These are phyloP conservation scores for Carlito syrichta DNA, from an alignment of 2,113 vertebrate genomes.

Conservation along the genomic window DNA sequence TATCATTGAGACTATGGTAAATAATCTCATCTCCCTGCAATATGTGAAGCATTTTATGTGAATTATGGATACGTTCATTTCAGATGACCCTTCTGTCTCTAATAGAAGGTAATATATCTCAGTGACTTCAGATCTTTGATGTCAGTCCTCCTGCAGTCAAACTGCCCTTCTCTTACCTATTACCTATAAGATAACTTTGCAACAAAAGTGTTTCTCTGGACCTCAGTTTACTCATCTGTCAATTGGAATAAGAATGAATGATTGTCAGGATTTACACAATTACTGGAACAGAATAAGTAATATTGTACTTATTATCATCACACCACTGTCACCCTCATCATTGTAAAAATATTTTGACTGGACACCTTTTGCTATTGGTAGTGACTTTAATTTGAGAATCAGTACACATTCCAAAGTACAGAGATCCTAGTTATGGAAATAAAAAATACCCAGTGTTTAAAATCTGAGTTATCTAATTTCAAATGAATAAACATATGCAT, in stretches of 20 bases:
- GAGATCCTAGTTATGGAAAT: not conserved
- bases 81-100: not conserved
- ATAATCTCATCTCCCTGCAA: not conserved
- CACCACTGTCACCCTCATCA: not conserved
- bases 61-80: not conserved
- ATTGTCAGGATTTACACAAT: not conserved
- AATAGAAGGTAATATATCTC: not conserved
- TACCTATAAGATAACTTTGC: not conserved
- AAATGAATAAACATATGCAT: accelerated
- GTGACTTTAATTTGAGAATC: not conserved
- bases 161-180: not conserved
- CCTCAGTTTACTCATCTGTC: not conserved
- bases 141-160: not conserved
- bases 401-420: not conserved
- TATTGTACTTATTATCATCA: no score
- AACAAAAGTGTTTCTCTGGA: not conserved
- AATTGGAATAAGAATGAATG: not conserved
- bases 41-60: accelerated
- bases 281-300: not conserved
- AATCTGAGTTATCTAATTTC: not conserved
- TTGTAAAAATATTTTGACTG: not conserved
- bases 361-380: not conserved
- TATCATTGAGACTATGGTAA: not conserved
- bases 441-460: not conserved
- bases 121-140: not conserved